These are phyloP conservation scores for Scaptomyza tumidula DNA, from an alignment of 2,888 invertebrate species.

Conservation along the genomic window DNA sequence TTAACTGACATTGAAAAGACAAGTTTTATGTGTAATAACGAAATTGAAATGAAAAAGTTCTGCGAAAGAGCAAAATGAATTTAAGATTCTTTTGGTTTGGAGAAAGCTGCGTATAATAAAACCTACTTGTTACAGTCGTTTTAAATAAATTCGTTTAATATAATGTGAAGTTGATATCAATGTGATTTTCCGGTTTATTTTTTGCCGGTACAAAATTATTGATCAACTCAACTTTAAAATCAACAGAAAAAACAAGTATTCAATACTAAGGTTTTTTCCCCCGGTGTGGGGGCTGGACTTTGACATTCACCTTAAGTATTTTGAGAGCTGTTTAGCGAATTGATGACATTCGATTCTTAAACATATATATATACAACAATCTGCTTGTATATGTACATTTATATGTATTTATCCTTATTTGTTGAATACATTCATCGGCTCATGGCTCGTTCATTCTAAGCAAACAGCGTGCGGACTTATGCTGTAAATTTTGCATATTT, in stretches of 20 bases:
- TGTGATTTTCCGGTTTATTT: constrained; percentile 23
- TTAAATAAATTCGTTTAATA: background rate
- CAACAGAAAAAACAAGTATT: constrained; percentile 2
- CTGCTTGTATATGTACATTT: constrained; percentile 5
- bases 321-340: background rate
- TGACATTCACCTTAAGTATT: background rate
- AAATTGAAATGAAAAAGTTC: too few species aligned
- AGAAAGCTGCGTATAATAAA: background rate
- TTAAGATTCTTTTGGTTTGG: background rate
- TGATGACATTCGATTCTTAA: background rate
- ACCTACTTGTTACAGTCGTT: too few species aligned
- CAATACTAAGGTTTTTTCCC: background rate
- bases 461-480: constrained; percentile 41
- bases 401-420: constrained; percentile 2
- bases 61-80: background rate
- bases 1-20: background rate
- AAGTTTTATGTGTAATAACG: background rate
- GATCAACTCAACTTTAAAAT: background rate
- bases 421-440: constrained; percentile 17
- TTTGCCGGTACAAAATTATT: constrained; percentile 1
- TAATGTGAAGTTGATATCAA: background rate
- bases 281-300: constrained; percentile 10
- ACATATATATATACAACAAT: background rate
- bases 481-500: constrained; percentile 68
- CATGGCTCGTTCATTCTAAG: constrained; percentile 46